These are phyloP conservation scores for Lota lota DNA, from an alignment of 2,113 vertebrate genomes.

Conservation along the genomic window DNA sequence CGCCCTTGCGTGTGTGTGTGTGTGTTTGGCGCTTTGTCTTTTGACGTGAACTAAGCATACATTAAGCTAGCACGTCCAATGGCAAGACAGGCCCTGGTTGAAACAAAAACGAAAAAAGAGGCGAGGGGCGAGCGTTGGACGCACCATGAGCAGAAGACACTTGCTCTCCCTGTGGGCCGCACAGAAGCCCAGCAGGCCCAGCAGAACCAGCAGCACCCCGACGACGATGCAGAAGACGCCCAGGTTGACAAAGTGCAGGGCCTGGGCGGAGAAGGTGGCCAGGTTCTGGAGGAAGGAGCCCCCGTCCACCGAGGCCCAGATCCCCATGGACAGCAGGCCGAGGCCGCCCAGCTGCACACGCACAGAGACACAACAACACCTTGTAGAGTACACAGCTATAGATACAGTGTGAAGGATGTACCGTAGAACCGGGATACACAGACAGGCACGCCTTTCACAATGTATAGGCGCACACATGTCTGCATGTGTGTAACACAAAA, in stretches of 20 bases:
- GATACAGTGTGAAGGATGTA: too few relatives aligned
- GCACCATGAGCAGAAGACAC: constrained; percentile 87
- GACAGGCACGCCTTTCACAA: too few relatives aligned
- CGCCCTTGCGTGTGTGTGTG: too few relatives aligned
- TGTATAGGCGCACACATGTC: too few relatives aligned
- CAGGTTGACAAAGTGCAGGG: constrained; percentile 78
- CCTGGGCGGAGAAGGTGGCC: constrained; percentile 52
- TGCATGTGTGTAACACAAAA: too few relatives aligned
- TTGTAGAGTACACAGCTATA: too few relatives aligned
- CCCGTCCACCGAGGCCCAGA: constrained; percentile 82
- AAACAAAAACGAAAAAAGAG: too few relatives aligned
- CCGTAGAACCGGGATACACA: too few relatives aligned
- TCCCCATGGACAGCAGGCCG: constrained; percentile 79
- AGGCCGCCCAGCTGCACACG: constrained; percentile 75
- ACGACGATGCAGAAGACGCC: constrained; percentile 81
- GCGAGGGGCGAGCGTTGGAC: constrained; percentile 14
- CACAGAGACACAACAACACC: neutral
- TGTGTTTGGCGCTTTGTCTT: too few relatives aligned
- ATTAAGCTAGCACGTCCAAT: too few relatives aligned
- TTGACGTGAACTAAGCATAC: too few relatives aligned
- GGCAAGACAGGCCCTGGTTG: neutral
- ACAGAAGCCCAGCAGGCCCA: constrained; percentile 85
- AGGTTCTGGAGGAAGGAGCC: constrained; percentile 75
- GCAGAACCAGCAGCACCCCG: constrained; percentile 74
- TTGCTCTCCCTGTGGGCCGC: constrained; percentile 85